Conservation (phyloP, 1,140 invertebrate genomes). For the Himalopsyche phryganea region DNA sequence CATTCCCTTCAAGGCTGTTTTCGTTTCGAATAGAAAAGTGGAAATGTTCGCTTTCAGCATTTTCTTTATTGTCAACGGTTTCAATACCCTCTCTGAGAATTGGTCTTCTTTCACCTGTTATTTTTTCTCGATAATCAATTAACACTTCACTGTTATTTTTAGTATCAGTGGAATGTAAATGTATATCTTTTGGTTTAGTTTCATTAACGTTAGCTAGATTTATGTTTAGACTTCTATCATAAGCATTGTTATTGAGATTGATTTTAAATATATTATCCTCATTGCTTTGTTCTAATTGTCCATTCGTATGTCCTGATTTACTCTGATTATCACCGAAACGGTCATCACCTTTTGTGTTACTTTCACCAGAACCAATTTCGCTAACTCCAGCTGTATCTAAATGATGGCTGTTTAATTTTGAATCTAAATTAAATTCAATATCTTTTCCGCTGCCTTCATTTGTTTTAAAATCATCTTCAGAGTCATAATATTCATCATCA, state of each 20-base stretch:
- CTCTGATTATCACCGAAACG: not conserved
- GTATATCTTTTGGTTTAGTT: too few relatives aligned
- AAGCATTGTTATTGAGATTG: too few relatives aligned
- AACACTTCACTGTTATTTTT: too few relatives aligned
- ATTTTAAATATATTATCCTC: too few relatives aligned
- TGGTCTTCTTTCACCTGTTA: too few relatives aligned
- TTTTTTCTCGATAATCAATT: too few relatives aligned
- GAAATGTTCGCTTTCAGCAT: constrained; percentile 1
- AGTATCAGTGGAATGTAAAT: too few relatives aligned
- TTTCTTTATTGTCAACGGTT: constrained; percentile 17
- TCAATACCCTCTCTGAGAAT: too few relatives aligned
- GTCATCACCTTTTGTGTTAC: not conserved
- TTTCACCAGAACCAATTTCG: not conserved
- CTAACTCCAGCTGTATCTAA: not conserved
- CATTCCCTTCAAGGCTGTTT: too few relatives aligned
- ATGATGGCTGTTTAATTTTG: not conserved
- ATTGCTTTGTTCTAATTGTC: not conserved
- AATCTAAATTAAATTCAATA: not conserved
- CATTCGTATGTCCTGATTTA: not conserved
- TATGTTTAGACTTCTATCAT: too few relatives aligned
- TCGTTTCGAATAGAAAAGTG: too few relatives aligned
- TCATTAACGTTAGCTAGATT: too few relatives aligned
- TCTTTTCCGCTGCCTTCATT: constrained; percentile 5
- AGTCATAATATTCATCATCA: constrained; percentile 27
- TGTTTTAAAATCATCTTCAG: constrained; percentile 25